Percentiles rank a stretch among this genome's conserved stretches.
Conservation (phyloP, 64 coral and sea anemone genomes). For the Pachyseris speciosa region DNA sequence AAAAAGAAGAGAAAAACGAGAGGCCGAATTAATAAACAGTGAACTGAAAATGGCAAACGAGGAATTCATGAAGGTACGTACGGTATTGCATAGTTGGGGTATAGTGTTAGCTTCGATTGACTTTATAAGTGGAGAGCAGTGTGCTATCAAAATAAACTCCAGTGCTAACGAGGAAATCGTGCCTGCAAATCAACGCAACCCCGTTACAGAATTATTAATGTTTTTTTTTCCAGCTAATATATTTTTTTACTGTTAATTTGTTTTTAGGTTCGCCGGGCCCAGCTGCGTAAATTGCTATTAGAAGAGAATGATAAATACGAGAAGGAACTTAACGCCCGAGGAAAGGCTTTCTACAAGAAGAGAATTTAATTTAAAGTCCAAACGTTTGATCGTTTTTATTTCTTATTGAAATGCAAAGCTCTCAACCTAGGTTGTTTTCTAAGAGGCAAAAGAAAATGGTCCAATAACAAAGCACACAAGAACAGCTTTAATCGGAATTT, state of each 20-base stretch:
- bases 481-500: too few species aligned
- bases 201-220: not conserved
- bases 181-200: too few species aligned
- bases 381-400: too few species aligned
- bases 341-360: conserved; percentile 56
- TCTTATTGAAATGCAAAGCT: too few species aligned
- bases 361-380: conserved; percentile 55
- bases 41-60: conserved; percentile 48
- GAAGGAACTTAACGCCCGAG: conserved; percentile 49
- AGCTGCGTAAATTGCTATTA: conserved; percentile 2
- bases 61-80: conserved; percentile 42
- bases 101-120: not conserved
- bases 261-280: conserved; percentile 43
- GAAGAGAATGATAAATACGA: conserved; percentile 47
- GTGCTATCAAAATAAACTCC: too few species aligned
- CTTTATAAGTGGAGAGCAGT: too few species aligned
- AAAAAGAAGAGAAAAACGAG: conserved; percentile 3
- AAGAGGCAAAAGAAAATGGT: too few species aligned
- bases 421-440: too few species aligned
- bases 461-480: too few species aligned
- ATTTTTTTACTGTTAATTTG: not conserved
- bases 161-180: not conserved
- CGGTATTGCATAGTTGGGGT: too few species aligned
- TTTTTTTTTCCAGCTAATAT: not conserved
- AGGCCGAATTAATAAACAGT: not conserved